These are phyloP conservation scores for Galemys pyrenaicus DNA, from an alignment of 2,113 vertebrate species.

Conservation along the genomic window DNA sequence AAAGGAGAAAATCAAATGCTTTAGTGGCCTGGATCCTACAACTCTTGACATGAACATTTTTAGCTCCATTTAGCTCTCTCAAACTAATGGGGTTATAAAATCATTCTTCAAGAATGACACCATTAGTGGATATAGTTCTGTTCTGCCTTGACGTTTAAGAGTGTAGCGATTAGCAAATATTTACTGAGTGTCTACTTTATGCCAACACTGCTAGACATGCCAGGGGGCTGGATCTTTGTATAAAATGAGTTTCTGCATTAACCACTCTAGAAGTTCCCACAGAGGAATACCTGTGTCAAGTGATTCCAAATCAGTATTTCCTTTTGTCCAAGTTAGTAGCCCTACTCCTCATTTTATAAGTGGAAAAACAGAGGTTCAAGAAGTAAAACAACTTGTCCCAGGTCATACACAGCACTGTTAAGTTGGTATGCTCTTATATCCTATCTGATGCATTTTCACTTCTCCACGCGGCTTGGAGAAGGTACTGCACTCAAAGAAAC, in stretches of 20 bases:
- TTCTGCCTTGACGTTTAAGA: slow-evolving; percentile 45
- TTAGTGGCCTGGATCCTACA: slow-evolving; percentile 56
- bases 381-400: background rate
- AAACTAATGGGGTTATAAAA: slow-evolving; percentile 72
- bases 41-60: slow-evolving; percentile 57
- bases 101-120: slow-evolving; percentile 57
- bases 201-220: background rate
- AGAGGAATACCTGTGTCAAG: background rate
- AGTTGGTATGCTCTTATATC: background rate
- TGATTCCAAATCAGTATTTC: background rate
- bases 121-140: slow-evolving; percentile 39
- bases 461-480: background rate
- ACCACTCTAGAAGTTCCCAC: background rate
- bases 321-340: background rate
- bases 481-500: background rate
- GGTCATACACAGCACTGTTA: background rate
- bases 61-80: slow-evolving; percentile 71
- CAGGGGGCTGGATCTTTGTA: background rate
- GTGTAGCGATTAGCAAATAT: slow-evolving; percentile 65
- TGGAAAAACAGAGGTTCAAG: background rate
- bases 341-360: background rate
- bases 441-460: background rate
- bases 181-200: slow-evolving; percentile 53
- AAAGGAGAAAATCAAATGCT: slow-evolving; percentile 65
- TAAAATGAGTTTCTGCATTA: background rate